phyloP scores from a whole-genome alignment of 2,888 invertebrate species.

The Suillia variegata region DNA sequence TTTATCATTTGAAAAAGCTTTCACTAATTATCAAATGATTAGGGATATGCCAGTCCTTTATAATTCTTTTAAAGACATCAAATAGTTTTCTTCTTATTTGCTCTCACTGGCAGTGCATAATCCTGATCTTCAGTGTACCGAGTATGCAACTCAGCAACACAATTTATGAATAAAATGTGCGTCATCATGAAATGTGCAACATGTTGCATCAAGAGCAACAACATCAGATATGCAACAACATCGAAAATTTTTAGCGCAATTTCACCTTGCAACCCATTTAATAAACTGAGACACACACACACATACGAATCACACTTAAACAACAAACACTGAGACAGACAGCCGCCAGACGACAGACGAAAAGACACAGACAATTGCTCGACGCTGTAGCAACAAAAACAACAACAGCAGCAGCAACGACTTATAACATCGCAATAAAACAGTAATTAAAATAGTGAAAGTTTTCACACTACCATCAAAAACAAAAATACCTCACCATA shows the following conservation, averaged over 20 bases:
- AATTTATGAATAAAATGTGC: no score
- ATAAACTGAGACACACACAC: slow-evolving; percentile 4
- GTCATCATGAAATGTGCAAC: slow-evolving; percentile 42
- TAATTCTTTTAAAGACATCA: no score
- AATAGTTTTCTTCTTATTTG: background rate
- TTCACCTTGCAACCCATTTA: slow-evolving; percentile 10
- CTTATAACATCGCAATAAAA: slow-evolving; percentile 8
- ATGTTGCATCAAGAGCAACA: slow-evolving; percentile 36
- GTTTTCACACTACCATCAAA: no score
- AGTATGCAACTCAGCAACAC: slow-evolving; percentile 8
- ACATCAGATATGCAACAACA: slow-evolving; percentile 23
- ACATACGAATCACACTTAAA: background rate
- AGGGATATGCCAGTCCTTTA: no score
- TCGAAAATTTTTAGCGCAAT: slow-evolving; percentile 14
- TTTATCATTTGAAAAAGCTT: slow-evolving; percentile 8
- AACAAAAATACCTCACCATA: no score
- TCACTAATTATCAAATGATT: slow-evolving; percentile 12
- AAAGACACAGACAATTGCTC: background rate
- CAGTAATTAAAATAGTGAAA: slow-evolving; percentile 49
- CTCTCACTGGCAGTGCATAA: background rate
- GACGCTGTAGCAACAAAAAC: slow-evolving; percentile 6
- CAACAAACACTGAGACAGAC: background rate
- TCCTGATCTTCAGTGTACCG: background rate
- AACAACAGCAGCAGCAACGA: slow-evolving; percentile 23
- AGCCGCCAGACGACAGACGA: slow-evolving; percentile 11